A percentile compares a stretch with the other conserved stretches of the same genome.
Conservation (phyloP, 1,140 invertebrate species). For the Platyscapa corneri region DNA sequence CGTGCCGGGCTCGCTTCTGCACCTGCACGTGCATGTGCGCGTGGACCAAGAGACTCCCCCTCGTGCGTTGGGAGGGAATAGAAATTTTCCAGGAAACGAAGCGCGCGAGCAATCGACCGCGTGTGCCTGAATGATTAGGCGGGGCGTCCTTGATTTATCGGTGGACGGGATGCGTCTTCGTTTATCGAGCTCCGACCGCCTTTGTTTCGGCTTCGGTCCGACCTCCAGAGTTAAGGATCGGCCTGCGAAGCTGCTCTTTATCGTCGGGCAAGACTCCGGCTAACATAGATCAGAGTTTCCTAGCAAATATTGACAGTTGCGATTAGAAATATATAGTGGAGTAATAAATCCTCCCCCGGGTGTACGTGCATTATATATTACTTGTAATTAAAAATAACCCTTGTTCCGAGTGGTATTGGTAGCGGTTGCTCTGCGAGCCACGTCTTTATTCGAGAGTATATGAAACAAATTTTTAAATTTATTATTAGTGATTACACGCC, state of each 20-base stretch:
- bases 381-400: no score
- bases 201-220: not conserved
- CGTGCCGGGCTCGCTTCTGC: not conserved
- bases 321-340: not conserved
- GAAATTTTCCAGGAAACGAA: conserved; percentile 9
- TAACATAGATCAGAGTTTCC: not conserved
- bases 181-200: not conserved
- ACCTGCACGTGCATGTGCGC: not conserved
- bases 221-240: not conserved
- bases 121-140: conserved; percentile 1
- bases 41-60: no score
- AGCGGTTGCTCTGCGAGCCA: no score
- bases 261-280: not conserved
- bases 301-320: no score
- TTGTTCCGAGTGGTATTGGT: no score
- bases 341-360: no score
- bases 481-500: no score
- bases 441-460: no score
- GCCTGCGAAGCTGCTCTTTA: not conserved
- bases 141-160: not conserved
- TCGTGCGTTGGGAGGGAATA: not conserved
- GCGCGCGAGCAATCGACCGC: no score
- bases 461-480: no score
- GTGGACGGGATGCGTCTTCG: not conserved
- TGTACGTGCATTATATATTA: no score